Evolutionary conservation across 2,113 vertebrate species (phyloP).

Genomic region (Semicossyphus pulcher): DNA sequence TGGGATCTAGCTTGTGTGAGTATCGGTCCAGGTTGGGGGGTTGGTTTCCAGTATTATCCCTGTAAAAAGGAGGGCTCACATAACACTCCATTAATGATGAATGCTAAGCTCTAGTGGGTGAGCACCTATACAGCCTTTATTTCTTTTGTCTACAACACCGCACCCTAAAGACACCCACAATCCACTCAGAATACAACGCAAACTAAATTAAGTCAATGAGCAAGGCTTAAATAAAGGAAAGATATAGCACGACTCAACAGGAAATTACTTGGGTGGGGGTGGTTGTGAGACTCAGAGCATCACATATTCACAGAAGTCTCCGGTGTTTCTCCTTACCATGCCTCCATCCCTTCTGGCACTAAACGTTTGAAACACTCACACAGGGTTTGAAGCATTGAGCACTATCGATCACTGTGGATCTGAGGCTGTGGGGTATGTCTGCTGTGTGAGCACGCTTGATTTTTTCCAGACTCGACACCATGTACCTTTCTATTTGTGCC

Average conservation of each 20-base stretch:
- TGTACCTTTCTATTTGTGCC: conserved; percentile 55
- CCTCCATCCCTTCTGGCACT: conserved; percentile 57
- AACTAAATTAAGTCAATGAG: conserved; percentile 15
- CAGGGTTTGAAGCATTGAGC: conserved; percentile 57
- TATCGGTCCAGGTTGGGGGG: background rate
- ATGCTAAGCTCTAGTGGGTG: conserved; percentile 21
- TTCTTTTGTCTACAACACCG: background rate
- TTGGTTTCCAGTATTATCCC: conserved; percentile 24
- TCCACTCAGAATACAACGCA: conserved; percentile 1
- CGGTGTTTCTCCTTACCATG: conserved; percentile 11
- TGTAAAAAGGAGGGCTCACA: conserved; percentile 42
- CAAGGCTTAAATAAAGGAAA: background rate
- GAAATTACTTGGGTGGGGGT: conserved; percentile 53
- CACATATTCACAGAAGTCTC: conserved; percentile 48
- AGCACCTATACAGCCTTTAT: conserved; percentile 3
- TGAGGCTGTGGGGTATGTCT: conserved; percentile 61
- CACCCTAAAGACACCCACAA: background rate
- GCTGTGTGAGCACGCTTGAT: conserved; percentile 38
- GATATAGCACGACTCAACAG: conserved; percentile 15
- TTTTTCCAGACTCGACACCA: conserved; percentile 29
- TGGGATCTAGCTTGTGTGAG: background rate
- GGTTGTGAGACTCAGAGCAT: conserved; percentile 24
- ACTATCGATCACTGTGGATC: conserved; percentile 69
- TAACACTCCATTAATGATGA: conserved; percentile 59
- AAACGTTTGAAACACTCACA: conserved; percentile 64